Conservation (phyloP, 2,113 vertebrate genomes). For the Pycnonotus jocosus region DNA sequence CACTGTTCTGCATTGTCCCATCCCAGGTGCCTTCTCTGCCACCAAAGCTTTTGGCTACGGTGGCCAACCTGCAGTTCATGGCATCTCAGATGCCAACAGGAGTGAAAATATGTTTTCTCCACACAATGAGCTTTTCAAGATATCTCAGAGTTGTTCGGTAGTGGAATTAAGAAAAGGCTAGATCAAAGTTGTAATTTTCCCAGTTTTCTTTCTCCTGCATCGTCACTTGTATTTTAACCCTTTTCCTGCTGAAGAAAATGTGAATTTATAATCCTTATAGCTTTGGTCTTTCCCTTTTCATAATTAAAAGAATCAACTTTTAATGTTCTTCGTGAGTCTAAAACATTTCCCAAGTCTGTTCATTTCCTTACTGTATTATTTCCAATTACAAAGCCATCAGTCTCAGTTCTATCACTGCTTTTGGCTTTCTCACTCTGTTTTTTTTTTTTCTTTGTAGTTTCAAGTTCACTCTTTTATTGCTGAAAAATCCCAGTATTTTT, state of each 20-base stretch:
- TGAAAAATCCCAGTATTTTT: constrained; percentile 72
- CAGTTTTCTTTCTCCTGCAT: neutral
- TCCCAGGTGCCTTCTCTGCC: neutral
- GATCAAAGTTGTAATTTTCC: neutral
- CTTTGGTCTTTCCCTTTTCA: neutral
- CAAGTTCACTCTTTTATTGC: constrained; percentile 69
- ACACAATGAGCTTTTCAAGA: neutral
- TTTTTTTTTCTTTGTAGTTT: neutral
- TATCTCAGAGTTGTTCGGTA: neutral
- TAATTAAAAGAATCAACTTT: neutral
- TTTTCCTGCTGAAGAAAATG: neutral
- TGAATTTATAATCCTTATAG: neutral
- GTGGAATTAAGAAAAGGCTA: neutral
- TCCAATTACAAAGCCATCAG: constrained; percentile 16
- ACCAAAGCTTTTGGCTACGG: neutral
- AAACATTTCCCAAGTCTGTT: neutral
- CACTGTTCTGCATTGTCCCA: neutral
- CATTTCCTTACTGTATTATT: constrained; percentile 10
- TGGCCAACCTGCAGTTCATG: neutral
- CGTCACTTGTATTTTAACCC: neutral
- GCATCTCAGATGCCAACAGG: neutral
- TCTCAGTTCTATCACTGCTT: constrained; percentile 37
- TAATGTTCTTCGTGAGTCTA: neutral
- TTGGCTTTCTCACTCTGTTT: neutral
- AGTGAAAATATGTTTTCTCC: neutral